A percentile compares a stretch with the other conserved stretches of the same genome.
These are phyloP conservation scores for Dicrostonyx torquatus DNA, from an alignment of 2,797 vertebrate genomes.

Conservation along the genomic window DNA sequence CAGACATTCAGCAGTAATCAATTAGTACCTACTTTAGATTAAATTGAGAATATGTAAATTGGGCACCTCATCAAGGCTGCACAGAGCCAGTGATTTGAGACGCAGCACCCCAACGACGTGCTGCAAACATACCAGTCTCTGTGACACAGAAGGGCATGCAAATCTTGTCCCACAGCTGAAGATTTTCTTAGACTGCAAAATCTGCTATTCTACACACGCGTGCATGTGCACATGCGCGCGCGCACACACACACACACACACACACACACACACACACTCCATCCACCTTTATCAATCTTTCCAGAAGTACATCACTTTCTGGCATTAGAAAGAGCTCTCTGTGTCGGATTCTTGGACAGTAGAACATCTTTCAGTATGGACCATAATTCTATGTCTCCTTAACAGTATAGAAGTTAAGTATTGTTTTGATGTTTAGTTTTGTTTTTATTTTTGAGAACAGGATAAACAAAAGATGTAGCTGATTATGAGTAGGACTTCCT, in stretches of 20 bases:
- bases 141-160: slow-evolving; percentile 80
- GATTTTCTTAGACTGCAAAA: slow-evolving; percentile 66
- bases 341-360: background rate
- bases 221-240: background rate
- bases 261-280: background rate
- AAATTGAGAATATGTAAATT: slow-evolving; percentile 92
- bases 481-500: slow-evolving; percentile 10
- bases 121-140: slow-evolving; percentile 84
- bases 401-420: background rate
- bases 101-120: slow-evolving; percentile 77
- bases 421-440: slow-evolving; percentile 34
- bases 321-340: slow-evolving; percentile 16
- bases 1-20: slow-evolving; percentile 90
- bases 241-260: background rate
- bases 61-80: slow-evolving; percentile 88
- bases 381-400: background rate
- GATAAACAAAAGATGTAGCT: slow-evolving; percentile 56
- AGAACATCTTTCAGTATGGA: background rate
- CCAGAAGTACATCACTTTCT: background rate
- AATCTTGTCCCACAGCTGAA: slow-evolving; percentile 74
- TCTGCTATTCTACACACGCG: slow-evolving; percentile 17
- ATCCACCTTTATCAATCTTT: slow-evolving; percentile 33
- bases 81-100: slow-evolving; percentile 87
- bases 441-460: slow-evolving; percentile 48
- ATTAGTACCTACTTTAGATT: slow-evolving; percentile 91